Percentiles rank a stretch among this genome's conserved stretches.
These are phyloP conservation scores for Bryconaethiops microstoma DNA, from an alignment of 2,797 vertebrate genomes.

Conservation along the genomic window DNA sequence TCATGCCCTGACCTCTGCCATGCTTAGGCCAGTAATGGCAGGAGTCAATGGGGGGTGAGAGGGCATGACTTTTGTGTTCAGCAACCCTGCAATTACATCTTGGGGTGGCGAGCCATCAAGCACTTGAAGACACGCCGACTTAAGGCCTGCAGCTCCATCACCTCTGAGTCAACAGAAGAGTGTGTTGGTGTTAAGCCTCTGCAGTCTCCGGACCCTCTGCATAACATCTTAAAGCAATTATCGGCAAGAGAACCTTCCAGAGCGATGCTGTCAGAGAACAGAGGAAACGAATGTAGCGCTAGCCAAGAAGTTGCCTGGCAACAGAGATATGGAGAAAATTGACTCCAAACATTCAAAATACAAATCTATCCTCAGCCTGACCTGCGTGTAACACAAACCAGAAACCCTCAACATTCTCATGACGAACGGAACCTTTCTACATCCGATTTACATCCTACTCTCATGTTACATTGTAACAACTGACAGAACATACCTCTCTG, in stretches of 20 bases:
- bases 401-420: slow-evolving; percentile 12
- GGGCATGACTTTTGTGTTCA: not conserved
- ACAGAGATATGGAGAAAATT: slow-evolving; percentile 33
- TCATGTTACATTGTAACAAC: slow-evolving; percentile 65
- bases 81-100: slow-evolving; percentile 6
- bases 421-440: slow-evolving; percentile 41
- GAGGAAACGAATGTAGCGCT: slow-evolving; percentile 2
- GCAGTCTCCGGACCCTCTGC: not conserved
- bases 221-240: slow-evolving; percentile 54
- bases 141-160: slow-evolving; percentile 3
- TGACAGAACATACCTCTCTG: slow-evolving; percentile 67
- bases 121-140: slow-evolving; percentile 19
- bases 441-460: slow-evolving; percentile 71
- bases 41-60: slow-evolving; percentile 10
- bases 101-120: not conserved
- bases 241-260: slow-evolving; percentile 18
- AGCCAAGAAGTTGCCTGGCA: slow-evolving; percentile 44
- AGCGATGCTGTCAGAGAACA: slow-evolving; percentile 26
- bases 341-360: slow-evolving; percentile 47
- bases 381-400: slow-evolving; percentile 46
- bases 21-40: not conserved
- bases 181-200: slow-evolving; percentile 26
- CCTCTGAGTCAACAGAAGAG: slow-evolving; percentile 18
- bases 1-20: not conserved
- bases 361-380: slow-evolving; percentile 42